Evolutionary conservation across 2,113 vertebrate species (phyloP).

Genomic region (Phyllostomus discolor): DNA sequence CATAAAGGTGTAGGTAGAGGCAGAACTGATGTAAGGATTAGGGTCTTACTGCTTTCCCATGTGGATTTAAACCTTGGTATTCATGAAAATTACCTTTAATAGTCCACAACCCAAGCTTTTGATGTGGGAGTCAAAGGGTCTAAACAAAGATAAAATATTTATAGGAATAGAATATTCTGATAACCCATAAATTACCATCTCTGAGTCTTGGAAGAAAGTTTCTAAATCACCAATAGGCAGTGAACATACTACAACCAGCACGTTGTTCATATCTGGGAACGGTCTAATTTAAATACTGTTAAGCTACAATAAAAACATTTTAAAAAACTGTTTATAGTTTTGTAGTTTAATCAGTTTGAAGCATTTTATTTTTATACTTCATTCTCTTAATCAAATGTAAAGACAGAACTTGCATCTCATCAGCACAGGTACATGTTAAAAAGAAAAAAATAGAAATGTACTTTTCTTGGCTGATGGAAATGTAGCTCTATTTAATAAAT

Average conservation of each 20-base stretch:
- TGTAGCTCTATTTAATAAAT: conserved; percentile 51
- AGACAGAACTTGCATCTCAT: conserved; percentile 32
- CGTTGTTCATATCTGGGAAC: not conserved
- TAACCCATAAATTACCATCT: not conserved
- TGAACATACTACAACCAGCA: not conserved
- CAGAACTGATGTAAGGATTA: too few species aligned
- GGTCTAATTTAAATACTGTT: conserved; percentile 15
- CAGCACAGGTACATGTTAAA: not conserved
- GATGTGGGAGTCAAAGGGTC: not conserved
- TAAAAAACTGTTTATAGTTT: conserved; percentile 11
- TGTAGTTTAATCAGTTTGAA: conserved; percentile 48
- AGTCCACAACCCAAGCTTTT: not conserved
- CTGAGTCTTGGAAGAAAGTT: not conserved
- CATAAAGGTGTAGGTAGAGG: not conserved
- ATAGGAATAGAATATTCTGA: not conserved
- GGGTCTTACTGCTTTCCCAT: not conserved
- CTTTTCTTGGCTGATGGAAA: conserved; percentile 12
- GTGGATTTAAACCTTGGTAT: not conserved
- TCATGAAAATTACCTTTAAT: not conserved
- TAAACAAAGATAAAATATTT: not conserved
- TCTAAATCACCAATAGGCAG: not conserved
- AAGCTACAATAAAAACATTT: conserved; percentile 44
- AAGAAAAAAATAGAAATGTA: conserved; percentile 27
- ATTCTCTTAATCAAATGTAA: conserved; percentile 50
- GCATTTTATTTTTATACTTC: conserved; percentile 56